These are phyloP conservation scores for Hirtodrosophila trivittata DNA, from an alignment of 2,888 invertebrate genomes.

Conservation along the genomic window DNA sequence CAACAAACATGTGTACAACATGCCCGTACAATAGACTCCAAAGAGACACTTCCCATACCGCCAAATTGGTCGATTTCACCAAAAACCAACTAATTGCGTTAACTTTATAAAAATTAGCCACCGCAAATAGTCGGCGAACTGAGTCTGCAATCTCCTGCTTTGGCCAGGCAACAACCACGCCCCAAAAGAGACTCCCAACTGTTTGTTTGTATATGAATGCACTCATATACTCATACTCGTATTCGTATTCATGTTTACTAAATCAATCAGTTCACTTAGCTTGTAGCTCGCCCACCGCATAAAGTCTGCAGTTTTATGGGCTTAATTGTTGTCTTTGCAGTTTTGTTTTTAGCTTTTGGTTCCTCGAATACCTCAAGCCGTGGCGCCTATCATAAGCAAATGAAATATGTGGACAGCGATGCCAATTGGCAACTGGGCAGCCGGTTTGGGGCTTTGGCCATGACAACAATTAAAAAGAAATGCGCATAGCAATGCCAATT, in stretches of 20 bases:
- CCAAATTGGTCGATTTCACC: conserved; percentile 40
- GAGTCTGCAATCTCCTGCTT: conserved; percentile 22
- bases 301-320: conserved; percentile 43
- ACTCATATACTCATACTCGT: neutral
- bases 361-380: conserved; percentile 43
- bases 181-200: conserved; percentile 9
- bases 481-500: conserved; percentile 67
- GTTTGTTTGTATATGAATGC: conserved; percentile 1
- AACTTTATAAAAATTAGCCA: conserved; percentile 46
- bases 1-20: neutral
- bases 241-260: conserved; percentile 14
- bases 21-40: neutral
- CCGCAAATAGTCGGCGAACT: conserved; percentile 18
- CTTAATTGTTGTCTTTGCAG: conserved; percentile 26
- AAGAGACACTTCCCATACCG: conserved; percentile 32
- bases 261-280: conserved; percentile 37
- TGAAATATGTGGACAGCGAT: conserved; percentile 33
- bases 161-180: conserved; percentile 29
- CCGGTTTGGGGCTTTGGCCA: conserved; percentile 50
- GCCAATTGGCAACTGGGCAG: conserved; percentile 40
- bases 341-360: conserved; percentile 25
- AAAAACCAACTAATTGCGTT: conserved; percentile 46
- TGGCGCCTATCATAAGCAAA: conserved; percentile 54
- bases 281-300: conserved; percentile 30
- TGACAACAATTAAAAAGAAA: conserved; percentile 69